Conservation (phyloP, 2,888 invertebrate genomes). For the Octonoba sinensis region DNA sequence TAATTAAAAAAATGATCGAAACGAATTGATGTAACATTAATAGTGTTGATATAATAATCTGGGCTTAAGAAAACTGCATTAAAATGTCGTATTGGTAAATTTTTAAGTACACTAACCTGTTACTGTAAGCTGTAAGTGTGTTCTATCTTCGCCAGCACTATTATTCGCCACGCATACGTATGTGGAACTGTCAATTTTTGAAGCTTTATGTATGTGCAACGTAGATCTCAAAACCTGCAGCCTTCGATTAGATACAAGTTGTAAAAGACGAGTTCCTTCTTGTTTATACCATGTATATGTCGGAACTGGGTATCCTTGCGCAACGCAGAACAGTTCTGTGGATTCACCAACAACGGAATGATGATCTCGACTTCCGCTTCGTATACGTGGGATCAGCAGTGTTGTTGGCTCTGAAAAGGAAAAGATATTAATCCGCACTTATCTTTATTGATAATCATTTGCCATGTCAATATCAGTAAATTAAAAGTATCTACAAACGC, state of each 20-base stretch:
- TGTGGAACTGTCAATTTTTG: slow-evolving; percentile 69
- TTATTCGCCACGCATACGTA: slow-evolving; percentile 71
- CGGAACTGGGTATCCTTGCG: slow-evolving; percentile 71
- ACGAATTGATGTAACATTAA: too few species aligned
- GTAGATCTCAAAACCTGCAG: slow-evolving; percentile 69
- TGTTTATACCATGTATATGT: slow-evolving; percentile 70
- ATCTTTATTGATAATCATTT: too few species aligned
- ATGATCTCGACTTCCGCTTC: slow-evolving; percentile 50
- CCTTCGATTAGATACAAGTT: slow-evolving; percentile 52
- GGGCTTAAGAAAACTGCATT: too few species aligned
- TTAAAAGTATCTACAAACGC: too few species aligned
- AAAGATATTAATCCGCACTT: neutral
- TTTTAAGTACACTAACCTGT: slow-evolving; percentile 68
- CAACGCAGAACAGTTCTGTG: slow-evolving; percentile 71
- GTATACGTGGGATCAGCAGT: slow-evolving; percentile 37
- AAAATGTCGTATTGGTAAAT: too few species aligned
- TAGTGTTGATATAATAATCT: too few species aligned
- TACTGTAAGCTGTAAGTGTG: slow-evolving; percentile 68
- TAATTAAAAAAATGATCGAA: too few species aligned
- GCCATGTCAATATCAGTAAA: too few species aligned
- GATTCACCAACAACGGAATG: slow-evolving; percentile 66
- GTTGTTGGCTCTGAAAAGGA: slow-evolving; percentile 38
- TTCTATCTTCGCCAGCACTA: slow-evolving; percentile 68
- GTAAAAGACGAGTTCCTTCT: slow-evolving; percentile 52
- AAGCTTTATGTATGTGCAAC: slow-evolving; percentile 68